A percentile compares a stretch with the other conserved stretches of the same genome.
These are phyloP conservation scores for Melanargia galathea DNA, from an alignment of 2,888 invertebrate genomes.

Conservation along the genomic window DNA sequence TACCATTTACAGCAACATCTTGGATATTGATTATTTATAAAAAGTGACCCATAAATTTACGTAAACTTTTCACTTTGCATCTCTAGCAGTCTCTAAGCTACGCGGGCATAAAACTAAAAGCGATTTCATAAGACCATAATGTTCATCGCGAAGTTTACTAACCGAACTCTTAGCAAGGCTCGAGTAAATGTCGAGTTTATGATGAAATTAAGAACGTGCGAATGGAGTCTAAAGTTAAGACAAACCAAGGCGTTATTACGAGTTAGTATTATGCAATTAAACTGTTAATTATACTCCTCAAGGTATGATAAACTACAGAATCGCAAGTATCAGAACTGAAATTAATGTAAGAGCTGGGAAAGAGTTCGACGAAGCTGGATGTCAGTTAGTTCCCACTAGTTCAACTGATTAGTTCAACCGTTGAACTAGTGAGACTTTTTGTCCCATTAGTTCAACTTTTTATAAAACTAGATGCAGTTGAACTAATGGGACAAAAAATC, in stretches of 20 bases:
- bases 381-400: too few species aligned
- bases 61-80: conserved; percentile 40
- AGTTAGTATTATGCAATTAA: not conserved
- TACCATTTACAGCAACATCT: too few species aligned
- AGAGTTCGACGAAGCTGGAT: too few species aligned
- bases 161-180: conserved; percentile 13
- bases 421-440: too few species aligned
- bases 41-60: conserved; percentile 37
- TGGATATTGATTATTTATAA: conserved; percentile 16
- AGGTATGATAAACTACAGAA: not conserved
- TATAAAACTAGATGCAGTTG: too few species aligned
- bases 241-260: not conserved
- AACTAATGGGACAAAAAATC: too few species aligned
- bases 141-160: conserved; percentile 14
- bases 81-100: conserved; percentile 38
- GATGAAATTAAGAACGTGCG: conserved; percentile 3
- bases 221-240: not conserved
- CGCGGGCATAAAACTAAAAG: conserved; percentile 42
- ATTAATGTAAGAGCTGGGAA: too few species aligned
- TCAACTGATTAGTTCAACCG: too few species aligned
- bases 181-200: conserved; percentile 9
- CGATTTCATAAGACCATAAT: conserved; percentile 42
- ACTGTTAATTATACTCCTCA: not conserved
- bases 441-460: too few species aligned
- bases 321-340: too few species aligned